phyloP scores from a whole-genome alignment of 2,888 invertebrate species.

The Agrotis segetum region DNA sequence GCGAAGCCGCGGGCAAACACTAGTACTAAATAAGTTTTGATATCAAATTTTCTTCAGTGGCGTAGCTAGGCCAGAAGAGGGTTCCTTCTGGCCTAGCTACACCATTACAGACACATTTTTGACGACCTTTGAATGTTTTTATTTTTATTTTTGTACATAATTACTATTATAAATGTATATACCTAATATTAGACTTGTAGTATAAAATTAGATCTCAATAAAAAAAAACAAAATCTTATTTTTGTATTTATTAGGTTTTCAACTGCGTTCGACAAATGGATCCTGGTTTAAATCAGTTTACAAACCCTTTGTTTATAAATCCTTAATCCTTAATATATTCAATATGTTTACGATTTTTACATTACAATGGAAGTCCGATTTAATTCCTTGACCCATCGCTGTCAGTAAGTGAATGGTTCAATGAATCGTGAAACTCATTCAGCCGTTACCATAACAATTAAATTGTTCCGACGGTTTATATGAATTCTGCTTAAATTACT shows the following conservation, averaged over 20 bases:
- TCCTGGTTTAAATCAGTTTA: not conserved
- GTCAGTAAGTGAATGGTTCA: constrained; percentile 59
- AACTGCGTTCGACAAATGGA: not conserved
- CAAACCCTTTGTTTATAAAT: not conserved
- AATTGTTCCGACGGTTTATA: constrained; percentile 63
- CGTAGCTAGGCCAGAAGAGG: no score
- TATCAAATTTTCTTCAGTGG: no score
- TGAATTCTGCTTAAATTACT: constrained; percentile 62
- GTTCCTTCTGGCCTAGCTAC: no score
- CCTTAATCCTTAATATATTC: not conserved
- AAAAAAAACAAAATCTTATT: no score
- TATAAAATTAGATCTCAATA: no score
- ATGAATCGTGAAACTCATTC: constrained; percentile 67
- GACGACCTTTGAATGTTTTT: no score
- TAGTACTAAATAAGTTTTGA: no score
- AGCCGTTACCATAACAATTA: constrained; percentile 68
- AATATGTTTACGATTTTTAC: constrained; percentile 34
- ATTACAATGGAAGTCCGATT: constrained; percentile 43
- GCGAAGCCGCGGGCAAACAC: no score
- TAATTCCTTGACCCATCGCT: constrained; percentile 57
- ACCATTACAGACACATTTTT: no score
- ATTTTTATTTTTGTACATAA: no score
- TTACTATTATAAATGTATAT: no score
- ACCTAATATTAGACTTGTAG: no score
- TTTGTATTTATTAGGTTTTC: not conserved